These are phyloP conservation scores for Oscheius sp. DNA, from an alignment of 1,140 invertebrate species.

Conservation along the genomic window DNA sequence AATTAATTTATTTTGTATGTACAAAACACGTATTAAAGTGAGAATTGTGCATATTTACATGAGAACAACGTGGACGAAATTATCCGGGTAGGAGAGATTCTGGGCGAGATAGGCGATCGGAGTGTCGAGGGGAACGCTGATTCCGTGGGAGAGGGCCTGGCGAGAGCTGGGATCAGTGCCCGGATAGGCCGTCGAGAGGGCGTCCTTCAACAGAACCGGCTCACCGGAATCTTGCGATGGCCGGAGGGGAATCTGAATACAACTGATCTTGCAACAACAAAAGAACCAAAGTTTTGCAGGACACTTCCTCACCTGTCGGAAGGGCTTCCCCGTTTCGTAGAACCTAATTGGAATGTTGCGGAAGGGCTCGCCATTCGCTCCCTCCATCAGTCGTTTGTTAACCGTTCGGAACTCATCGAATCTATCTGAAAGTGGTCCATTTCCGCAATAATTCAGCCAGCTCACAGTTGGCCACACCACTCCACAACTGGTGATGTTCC, in stretches of 20 bases:
- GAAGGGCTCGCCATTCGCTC: slow-evolving; percentile 63
- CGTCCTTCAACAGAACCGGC: background rate
- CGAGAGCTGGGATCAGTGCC: background rate
- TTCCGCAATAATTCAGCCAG: background rate
- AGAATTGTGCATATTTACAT: background rate
- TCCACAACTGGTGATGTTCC: slow-evolving; percentile 93
- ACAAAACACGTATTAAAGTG: too few species aligned
- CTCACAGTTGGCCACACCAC: slow-evolving; percentile 85
- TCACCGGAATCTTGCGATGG: slow-evolving; percentile 73
- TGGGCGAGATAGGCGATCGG: slow-evolving; percentile 94
- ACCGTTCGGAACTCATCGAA: slow-evolving; percentile 99
- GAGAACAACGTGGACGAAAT: slow-evolving; percentile 78
- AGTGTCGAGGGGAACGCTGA: slow-evolving; percentile 80
- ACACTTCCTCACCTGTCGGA: slow-evolving; percentile 66
- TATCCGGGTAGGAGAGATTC: slow-evolving; percentile 95
- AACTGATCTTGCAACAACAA: slow-evolving; percentile 70
- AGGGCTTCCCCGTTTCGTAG: slow-evolving; percentile 38
- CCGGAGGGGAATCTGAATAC: slow-evolving; percentile 72
- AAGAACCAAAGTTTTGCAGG: slow-evolving; percentile 90
- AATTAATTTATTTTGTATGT: background rate
- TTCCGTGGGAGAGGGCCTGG: slow-evolving; percentile 80
- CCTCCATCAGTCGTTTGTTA: slow-evolving; percentile 90
- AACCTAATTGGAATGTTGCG: slow-evolving; percentile 64
- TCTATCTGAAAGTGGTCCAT: slow-evolving; percentile 71
- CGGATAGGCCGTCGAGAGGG: background rate